Evolutionary conservation across 1,140 invertebrate genomes (phyloP).

Genomic region (Amyelois transitella): DNA sequence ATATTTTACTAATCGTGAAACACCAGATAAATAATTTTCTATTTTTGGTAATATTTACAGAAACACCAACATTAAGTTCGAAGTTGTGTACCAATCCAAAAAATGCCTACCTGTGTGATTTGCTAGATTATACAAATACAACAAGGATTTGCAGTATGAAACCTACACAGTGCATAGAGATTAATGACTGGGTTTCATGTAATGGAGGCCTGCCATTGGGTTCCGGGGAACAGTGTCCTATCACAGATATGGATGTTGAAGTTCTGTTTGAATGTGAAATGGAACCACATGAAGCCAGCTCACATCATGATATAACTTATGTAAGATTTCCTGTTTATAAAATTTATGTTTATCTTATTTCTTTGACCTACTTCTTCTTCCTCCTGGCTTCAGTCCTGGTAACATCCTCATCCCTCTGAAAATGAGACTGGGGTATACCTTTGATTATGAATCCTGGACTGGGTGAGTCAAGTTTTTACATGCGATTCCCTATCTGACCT

Average conservation of each 20-base stretch:
- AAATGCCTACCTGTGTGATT: constrained; percentile 65
- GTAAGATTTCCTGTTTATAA: constrained; percentile 28
- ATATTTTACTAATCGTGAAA: no score
- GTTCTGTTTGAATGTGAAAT: constrained; percentile 66
- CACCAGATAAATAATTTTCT: no score
- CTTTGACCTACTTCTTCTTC: no score
- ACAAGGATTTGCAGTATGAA: constrained; percentile 67
- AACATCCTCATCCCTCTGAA: no score
- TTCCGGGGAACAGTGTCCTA: constrained; percentile 32
- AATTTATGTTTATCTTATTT: no score
- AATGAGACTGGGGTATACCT: no score
- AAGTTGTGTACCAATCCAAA: constrained; percentile 63
- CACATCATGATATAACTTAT: constrained; percentile 41
- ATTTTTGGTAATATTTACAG: constrained; percentile 30
- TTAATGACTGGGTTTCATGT: constrained; percentile 63
- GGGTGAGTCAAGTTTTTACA: no score
- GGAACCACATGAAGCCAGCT: constrained; percentile 52
- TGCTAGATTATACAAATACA: constrained; percentile 59
- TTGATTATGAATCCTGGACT: no score
- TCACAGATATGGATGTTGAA: constrained; percentile 56
- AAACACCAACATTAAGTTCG: constrained; percentile 62
- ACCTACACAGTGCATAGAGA: constrained; percentile 55
- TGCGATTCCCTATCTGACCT: no score
- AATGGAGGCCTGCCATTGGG: constrained; percentile 52
- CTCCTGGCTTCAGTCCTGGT: no score